Base-by-base conservation (phyloP, 2,113 vertebrate genomes). In the Chauna torquata region DNA sequence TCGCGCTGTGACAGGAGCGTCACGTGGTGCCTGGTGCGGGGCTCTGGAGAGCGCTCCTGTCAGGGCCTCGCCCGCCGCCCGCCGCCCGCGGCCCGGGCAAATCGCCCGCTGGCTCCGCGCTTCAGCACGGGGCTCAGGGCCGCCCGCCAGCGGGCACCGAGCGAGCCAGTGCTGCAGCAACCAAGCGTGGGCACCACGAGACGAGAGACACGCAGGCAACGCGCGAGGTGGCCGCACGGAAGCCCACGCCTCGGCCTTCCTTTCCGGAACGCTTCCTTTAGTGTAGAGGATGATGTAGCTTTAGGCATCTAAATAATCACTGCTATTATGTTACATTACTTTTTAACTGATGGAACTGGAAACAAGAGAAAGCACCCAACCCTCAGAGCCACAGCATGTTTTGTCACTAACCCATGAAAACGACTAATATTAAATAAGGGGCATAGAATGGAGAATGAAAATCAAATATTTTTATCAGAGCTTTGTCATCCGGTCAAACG, bases 141-240 rank as follows among this genome's bases (percentile, higher is more conserved):
- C 16, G 1, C 72, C 50, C 38, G 14, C 19, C 52, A 42, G 54
- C 11, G 11, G 66, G 32, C 0, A 0, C 0, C 3, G 61, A 22
- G 2, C 16, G 30, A n/a, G 32, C 18, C 3, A 32, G 16, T 18
- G 16, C 22, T 42, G 76, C 25, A 42, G 36, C 28, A 9, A 3
- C 11, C 16, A 6, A 45, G 7, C 15, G 1, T 8, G 5, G 1
- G 28, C 36, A 66, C 42, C 1, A 0, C 6, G 1, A 0, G 4
- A 52, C 27, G 3, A 18, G 3, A 45, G 55, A 45, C 0, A 0
- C 32, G 50, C 64, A 57, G 49, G 10, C 28, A 66, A 17, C 11
- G 0, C 1, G 4, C 2, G 8, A 70, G 64, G 55, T 50, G 30
- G 30, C 77, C 57, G 9, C 0, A 1, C 30, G 45, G 30, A 45